These are phyloP conservation scores for Antrozous pallidus DNA, from an alignment of 2,797 vertebrate species.

Conservation along the genomic window DNA sequence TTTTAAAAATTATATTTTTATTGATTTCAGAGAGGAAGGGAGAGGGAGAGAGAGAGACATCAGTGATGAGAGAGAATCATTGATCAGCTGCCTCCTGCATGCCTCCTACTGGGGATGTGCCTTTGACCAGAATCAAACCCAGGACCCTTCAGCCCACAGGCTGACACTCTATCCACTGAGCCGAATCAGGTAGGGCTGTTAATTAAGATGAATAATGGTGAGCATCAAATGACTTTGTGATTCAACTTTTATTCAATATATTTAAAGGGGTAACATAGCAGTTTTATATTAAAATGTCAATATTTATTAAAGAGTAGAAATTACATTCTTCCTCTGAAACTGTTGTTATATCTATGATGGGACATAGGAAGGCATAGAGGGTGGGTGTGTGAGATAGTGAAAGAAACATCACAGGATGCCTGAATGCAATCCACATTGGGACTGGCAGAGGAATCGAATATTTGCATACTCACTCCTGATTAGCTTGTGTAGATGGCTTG, in stretches of 20 bases:
- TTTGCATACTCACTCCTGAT: too few relatives aligned
- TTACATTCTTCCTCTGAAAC: background rate
- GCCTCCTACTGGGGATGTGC: too few relatives aligned
- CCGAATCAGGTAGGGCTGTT: too few relatives aligned
- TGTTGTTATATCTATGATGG: background rate
- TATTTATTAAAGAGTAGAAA: conserved; percentile 1
- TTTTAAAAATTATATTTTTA: too few relatives aligned
- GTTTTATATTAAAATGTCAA: conserved; percentile 28
- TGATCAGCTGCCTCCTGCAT: too few relatives aligned
- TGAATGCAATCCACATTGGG: background rate
- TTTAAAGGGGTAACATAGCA: background rate
- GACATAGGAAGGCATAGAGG: background rate
- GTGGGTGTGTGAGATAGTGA: background rate
- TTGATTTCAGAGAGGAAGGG: too few relatives aligned
- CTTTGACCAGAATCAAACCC: too few relatives aligned
- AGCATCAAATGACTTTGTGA: background rate
- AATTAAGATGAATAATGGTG: background rate
- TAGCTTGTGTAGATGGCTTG: too few relatives aligned
- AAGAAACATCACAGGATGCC: background rate
- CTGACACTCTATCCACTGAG: too few relatives aligned
- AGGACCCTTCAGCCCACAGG: too few relatives aligned
- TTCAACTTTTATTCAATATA: background rate
- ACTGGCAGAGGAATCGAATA: background rate
- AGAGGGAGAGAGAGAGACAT: too few relatives aligned
- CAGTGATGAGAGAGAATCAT: too few relatives aligned